Conservation (phyloP, 2,113 vertebrate genomes). For the Syngnathus floridae region DNA sequence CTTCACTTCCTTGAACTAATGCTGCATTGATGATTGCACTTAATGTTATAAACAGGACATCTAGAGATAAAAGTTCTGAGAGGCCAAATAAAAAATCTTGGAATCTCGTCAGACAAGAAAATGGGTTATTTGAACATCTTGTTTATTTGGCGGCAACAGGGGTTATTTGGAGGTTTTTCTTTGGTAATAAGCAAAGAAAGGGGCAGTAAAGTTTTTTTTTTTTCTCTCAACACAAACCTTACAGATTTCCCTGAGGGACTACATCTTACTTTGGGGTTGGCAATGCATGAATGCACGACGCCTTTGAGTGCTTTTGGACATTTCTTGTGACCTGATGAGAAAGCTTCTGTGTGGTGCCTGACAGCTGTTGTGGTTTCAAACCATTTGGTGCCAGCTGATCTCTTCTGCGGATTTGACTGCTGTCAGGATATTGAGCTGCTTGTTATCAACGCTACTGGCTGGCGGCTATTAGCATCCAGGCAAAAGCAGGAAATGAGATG, state of each 20-base stretch:
- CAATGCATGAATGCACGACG: neutral
- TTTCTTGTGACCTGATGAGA: neutral
- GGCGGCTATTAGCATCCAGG: neutral
- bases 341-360: conserved; percentile 11
- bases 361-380: conserved; percentile 26
- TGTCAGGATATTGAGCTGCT: conserved; percentile 1
- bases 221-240: neutral
- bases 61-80: conserved; percentile 18
- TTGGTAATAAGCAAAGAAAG: neutral
- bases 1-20: neutral
- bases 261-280: neutral
- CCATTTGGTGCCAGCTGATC: conserved; percentile 36
- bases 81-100: neutral
- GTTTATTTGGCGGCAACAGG: conserved; percentile 3
- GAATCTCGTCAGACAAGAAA: neutral
- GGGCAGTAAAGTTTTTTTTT: neutral
- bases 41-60: conserved; percentile 49
- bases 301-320: conserved; percentile 1
- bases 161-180: neutral
- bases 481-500: neutral
- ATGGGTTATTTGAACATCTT: neutral
- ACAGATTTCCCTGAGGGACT: neutral
- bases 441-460: neutral
- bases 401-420: conserved; percentile 1
- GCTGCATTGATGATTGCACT: conserved; percentile 13